These are phyloP conservation scores for Drusus annulatus DNA, from an alignment of 1,140 invertebrate species.

Conservation along the genomic window DNA sequence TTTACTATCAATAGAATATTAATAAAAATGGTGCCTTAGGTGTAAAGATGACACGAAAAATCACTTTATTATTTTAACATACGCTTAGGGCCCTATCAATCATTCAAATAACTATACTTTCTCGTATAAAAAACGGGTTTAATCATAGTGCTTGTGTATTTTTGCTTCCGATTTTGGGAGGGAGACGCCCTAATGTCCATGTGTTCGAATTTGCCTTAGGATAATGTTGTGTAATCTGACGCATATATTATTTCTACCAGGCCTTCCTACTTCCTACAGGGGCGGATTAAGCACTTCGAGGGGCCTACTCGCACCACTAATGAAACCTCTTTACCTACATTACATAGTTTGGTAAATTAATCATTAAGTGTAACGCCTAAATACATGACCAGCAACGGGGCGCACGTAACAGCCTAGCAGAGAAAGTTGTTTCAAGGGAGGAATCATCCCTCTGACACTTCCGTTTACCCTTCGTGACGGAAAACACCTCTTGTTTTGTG, in stretches of 20 bases:
- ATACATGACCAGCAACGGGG: too few relatives aligned
- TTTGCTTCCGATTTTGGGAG: slow-evolving; percentile 17
- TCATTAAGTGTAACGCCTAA: too few relatives aligned
- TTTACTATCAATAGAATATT: slow-evolving; percentile 12
- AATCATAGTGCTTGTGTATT: neutral
- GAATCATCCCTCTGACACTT: too few relatives aligned
- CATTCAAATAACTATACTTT: slow-evolving; percentile 17
- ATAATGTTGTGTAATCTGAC: slow-evolving; percentile 4
- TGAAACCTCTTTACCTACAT: too few relatives aligned
- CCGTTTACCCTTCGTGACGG: too few relatives aligned
- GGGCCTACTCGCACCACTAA: neutral
- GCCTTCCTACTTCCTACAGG: too few relatives aligned
- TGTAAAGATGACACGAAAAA: slow-evolving; percentile 26
- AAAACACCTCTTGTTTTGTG: too few relatives aligned
- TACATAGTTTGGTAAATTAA: too few relatives aligned
- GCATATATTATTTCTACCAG: neutral
- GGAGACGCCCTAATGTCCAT: neutral
- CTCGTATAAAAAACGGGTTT: neutral
- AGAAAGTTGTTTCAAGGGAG: too few relatives aligned
- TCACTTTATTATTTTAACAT: slow-evolving; percentile 24
- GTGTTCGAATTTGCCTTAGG: neutral
- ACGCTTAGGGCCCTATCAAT: neutral
- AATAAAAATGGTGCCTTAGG: neutral
- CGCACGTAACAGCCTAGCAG: too few relatives aligned
- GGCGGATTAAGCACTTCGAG: neutral